Evolutionary conservation across 2,888 invertebrate genomes (phyloP), one percentile per base, ranked within the genome.

Genomic region (Tiliacea citrago): DNA sequence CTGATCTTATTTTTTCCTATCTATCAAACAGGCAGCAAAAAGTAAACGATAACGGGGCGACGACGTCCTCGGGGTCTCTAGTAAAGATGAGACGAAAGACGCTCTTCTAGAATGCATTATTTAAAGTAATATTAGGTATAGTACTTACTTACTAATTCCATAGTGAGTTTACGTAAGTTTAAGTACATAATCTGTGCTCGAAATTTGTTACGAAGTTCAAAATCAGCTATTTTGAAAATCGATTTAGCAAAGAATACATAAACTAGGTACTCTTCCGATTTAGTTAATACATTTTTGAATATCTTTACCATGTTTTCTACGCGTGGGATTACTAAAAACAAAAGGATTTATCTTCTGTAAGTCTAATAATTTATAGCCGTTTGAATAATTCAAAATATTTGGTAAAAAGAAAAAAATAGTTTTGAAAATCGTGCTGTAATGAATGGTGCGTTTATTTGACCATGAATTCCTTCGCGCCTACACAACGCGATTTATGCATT

Each of bases 321-420:
- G 51, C 80, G 83, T 47, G 63, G 80, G 10, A 35, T 87, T 2
- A 18, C 57, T 62, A 78, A 77, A 74, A 71, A 73, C 53, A 85
- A 77, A 69, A 63, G 47, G 18, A 49, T 82, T 68, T 77, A 68
- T 45, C n/a, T 72, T 47, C 69, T 85, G 86, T 87, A 77, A 85
- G 86, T 84, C 69, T 60, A 9, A 29, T 62, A 13, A 16, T 29
- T 42, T 49, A 6, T 4, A 75, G 9, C 35, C 1, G 6, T 21
- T 35, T 12, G 18, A 75, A 35, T 75, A 24, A 45, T 53, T 13
- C 6, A 29, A 29, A 51, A 45, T 45, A n/a, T 10, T 57, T 21
- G 16, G 21, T 21, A 6, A 47, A 29, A 53, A 35, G 7, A 39
- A 39, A 2, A 39, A 39, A 39, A 39, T 39, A 39, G 5, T 39